Evolutionary conservation across 37 sponge, comb jelly and placozoan genomes (phyloP).

Genomic region (Cladorhizidae sp.): DNA sequence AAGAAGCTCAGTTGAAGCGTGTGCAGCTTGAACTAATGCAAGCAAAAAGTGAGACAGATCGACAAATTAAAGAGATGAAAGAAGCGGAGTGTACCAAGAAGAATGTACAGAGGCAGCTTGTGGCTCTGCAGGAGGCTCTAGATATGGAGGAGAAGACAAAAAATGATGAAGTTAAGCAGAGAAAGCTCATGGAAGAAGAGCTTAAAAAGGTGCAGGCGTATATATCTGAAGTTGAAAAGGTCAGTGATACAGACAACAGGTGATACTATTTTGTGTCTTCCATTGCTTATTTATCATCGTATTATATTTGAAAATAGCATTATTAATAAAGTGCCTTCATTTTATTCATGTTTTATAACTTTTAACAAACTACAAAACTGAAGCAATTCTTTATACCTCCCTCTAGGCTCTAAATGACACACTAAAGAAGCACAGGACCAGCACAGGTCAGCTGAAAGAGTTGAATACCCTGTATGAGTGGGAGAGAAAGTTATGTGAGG

Average conservation of each 20-base stretch:
- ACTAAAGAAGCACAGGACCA: slow-evolving; percentile 67
- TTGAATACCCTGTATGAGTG: slow-evolving; percentile 60
- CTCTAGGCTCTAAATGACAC: slow-evolving; percentile 44
- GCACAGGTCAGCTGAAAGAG: slow-evolving; percentile 84
- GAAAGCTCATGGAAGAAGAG: slow-evolving; percentile 84
- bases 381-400: neutral
- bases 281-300: no score
- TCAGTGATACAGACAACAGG: neutral
- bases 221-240: slow-evolving; percentile 73
- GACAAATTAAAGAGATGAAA: slow-evolving; percentile 85
- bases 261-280: neutral
- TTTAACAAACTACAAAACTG: no score
- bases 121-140: slow-evolving; percentile 73
- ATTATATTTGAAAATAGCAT: no score
- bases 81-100: slow-evolving; percentile 89
- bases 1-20: slow-evolving; percentile 77
- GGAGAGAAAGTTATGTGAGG: slow-evolving; percentile 68
- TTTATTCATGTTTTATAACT: no score
- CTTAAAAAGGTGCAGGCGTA: slow-evolving; percentile 66
- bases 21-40: slow-evolving; percentile 87
- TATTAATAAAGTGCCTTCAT: no score
- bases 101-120: slow-evolving; percentile 90
- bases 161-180: slow-evolving; percentile 79
- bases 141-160: slow-evolving; percentile 86
- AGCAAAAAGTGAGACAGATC: slow-evolving; percentile 87